phyloP scores from a whole-genome alignment of 2,113 vertebrate genomes.

The Calidris pugnax region DNA sequence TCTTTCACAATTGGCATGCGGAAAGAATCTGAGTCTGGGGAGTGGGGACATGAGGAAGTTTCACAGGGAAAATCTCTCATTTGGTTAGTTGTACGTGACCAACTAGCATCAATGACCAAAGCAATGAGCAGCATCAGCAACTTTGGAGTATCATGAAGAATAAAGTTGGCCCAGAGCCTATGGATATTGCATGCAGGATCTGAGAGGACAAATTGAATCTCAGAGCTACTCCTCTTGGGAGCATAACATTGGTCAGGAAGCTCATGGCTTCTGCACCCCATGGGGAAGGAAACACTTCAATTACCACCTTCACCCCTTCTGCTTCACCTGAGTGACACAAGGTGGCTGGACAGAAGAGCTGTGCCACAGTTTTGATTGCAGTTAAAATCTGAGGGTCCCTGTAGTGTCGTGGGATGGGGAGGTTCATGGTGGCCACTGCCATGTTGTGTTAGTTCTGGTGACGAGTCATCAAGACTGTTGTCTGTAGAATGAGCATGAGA shows the following conservation, averaged over 20 bases:
- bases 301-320: neutral
- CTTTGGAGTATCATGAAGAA: neutral
- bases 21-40: neutral
- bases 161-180: neutral
- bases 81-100: neutral
- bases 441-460: neutral
- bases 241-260: neutral
- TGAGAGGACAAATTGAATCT: neutral
- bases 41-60: neutral
- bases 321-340: neutral
- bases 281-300: neutral
- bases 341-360: neutral
- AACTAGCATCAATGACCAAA: neutral
- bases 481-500: neutral
- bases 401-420: neutral
- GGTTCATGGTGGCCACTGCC: neutral
- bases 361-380: rapidly evolving
- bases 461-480: neutral
- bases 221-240: neutral
- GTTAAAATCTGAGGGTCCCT: neutral
- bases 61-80: neutral
- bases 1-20: neutral
- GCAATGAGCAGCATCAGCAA: neutral
- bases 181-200: neutral
- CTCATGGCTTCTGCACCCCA: neutral